These are phyloP conservation scores for Agrotis segetum DNA, from an alignment of 2,888 invertebrate species.

Conservation along the genomic window DNA sequence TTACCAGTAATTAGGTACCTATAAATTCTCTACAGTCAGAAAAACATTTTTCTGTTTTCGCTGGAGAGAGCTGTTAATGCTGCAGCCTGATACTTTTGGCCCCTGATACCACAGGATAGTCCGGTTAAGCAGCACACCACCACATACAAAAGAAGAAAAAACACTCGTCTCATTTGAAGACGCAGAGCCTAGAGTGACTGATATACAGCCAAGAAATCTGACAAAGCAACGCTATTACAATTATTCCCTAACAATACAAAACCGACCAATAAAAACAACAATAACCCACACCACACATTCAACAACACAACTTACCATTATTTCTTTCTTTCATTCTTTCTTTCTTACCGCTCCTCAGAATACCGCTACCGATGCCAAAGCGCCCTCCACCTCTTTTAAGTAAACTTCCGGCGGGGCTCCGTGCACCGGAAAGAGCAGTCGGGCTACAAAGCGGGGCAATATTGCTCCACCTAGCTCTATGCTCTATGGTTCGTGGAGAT, in stretches of 20 bases:
- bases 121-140: too few species aligned
- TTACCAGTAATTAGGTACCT: too few species aligned
- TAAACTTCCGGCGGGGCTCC: slow-evolving; percentile 73
- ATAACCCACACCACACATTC: slow-evolving; percentile 7
- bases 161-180: too few species aligned
- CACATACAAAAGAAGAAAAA: too few species aligned
- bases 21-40: too few species aligned
- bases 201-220: neutral
- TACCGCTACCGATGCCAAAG: slow-evolving; percentile 53
- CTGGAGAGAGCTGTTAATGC: too few species aligned
- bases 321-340: neutral
- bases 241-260: neutral
- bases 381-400: slow-evolving; percentile 70
- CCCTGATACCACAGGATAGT: too few species aligned
- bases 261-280: neutral
- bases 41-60: too few species aligned
- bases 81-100: too few species aligned
- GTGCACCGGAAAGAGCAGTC: slow-evolving; percentile 70
- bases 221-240: neutral
- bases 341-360: slow-evolving; percentile 52
- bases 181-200: neutral
- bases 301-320: slow-evolving; percentile 31
- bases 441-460: slow-evolving; percentile 65
- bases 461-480: slow-evolving; percentile 57
- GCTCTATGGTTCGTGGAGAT: slow-evolving; percentile 41